A percentile compares a stretch with the other conserved stretches of the same genome.
Conservation (phyloP, 2,113 vertebrate species). For the Prolemur simus region DNA sequence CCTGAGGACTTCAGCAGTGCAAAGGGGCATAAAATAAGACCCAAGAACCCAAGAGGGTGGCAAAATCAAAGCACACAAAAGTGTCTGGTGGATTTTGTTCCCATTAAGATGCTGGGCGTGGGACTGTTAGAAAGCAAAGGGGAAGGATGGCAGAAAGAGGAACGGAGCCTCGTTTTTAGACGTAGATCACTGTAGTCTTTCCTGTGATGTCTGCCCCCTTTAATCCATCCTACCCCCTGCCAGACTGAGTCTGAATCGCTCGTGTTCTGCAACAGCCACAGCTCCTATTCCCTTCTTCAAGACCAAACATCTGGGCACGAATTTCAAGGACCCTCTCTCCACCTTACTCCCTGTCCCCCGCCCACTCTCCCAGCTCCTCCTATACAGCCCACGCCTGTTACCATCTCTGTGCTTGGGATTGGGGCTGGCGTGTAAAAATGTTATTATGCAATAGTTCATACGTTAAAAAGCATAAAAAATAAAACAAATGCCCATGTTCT, state of each 20-base stretch:
- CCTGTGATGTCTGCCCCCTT: too few species aligned
- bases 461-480: neutral
- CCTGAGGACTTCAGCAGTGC: neutral
- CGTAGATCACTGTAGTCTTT: neutral
- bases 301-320: neutral
- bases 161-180: fast-evolving
- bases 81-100: neutral
- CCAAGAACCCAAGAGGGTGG: neutral
- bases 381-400: fast-evolving
- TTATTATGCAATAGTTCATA: neutral
- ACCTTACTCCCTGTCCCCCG: too few species aligned
- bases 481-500: neutral
- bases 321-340: neutral
- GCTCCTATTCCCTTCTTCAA: neutral
- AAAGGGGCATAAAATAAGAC: neutral
- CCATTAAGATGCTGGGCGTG: neutral
- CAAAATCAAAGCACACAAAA: neutral
- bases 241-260: neutral
- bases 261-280: neutral
- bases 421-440: neutral
- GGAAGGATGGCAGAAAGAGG: neutral
- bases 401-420: neutral
- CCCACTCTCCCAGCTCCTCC: neutral
- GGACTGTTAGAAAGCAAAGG: neutral
- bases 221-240: neutral